phyloP scores from a whole-genome alignment of 2,113 vertebrate species.

The Ptilorrhoa leucosticta region DNA sequence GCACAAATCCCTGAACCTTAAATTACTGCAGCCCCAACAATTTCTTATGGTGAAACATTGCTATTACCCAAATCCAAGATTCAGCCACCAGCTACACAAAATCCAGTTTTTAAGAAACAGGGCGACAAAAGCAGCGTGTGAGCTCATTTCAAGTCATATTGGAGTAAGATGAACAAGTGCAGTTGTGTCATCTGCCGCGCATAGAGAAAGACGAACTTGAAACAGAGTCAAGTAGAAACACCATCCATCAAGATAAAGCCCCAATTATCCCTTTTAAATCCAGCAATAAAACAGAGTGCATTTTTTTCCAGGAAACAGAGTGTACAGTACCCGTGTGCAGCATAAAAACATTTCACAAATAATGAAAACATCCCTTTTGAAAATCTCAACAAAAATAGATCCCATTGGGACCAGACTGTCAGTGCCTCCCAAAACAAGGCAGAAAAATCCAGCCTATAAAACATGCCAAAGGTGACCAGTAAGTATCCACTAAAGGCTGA shows the following conservation, averaged over 20 bases:
- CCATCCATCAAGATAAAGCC: conserved; percentile 2
- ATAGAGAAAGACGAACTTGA: neutral
- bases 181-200: neutral
- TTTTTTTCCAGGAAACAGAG: conserved; percentile 57
- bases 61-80: neutral
- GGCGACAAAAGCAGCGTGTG: neutral
- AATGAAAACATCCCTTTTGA: conserved; percentile 60
- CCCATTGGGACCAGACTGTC: conserved; percentile 66
- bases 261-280: conserved; percentile 50
- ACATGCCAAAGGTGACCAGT: conserved; percentile 38
- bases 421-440: conserved; percentile 64
- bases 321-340: conserved; percentile 48
- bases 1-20: neutral
- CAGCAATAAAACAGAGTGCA: conserved; percentile 64
- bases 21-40: neutral
- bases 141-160: conserved; percentile 34
- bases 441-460: conserved; percentile 61
- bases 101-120: conserved; percentile 21
- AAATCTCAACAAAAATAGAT: conserved; percentile 62
- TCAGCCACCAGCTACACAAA: neutral
- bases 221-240: conserved; percentile 29
- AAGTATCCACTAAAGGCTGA: conserved; percentile 8
- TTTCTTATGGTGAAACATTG: neutral
- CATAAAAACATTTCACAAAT: conserved; percentile 65
- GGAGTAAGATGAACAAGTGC: conserved; percentile 34